These are phyloP conservation scores for Sarcophaga carnaria DNA, from an alignment of 2,888 invertebrate genomes.

Conservation along the genomic window DNA sequence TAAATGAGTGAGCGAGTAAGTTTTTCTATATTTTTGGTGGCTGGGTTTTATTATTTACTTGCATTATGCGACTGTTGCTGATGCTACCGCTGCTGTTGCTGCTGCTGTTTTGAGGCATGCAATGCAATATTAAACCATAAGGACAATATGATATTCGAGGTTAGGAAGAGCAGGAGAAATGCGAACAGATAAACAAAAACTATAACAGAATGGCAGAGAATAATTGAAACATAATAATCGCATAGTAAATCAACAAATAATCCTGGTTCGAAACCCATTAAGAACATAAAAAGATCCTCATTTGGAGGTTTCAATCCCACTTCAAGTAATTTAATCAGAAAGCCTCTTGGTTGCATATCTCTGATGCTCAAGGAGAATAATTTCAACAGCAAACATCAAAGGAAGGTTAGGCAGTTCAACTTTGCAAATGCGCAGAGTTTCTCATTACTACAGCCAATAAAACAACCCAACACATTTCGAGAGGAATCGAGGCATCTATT, in stretches of 20 bases:
- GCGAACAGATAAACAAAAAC: background rate
- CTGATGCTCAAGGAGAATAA: too few species aligned
- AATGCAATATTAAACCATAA: constrained; percentile 56
- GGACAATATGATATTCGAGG: constrained; percentile 57
- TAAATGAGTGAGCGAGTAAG: background rate
- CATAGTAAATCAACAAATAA: background rate
- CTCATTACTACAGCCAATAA: too few species aligned
- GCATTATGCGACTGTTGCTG: constrained; percentile 25
- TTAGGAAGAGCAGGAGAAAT: background rate
- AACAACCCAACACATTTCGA: too few species aligned
- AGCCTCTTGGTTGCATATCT: too few species aligned
- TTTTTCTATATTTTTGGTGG: background rate
- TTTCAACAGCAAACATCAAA: too few species aligned
- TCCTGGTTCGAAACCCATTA: too few species aligned
- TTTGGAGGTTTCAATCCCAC: too few species aligned
- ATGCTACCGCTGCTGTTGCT: background rate
- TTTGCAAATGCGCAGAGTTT: rapidly evolving
- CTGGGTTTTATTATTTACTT: background rate
- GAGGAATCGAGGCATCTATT: too few species aligned
- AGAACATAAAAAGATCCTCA: too few species aligned
- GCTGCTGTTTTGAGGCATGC: background rate
- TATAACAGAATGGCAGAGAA: background rate
- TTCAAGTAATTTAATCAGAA: too few species aligned
- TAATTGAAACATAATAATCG: background rate
- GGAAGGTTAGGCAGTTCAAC: too few species aligned